Evolutionary conservation across 1,140 invertebrate genomes (phyloP), one percentile per base, ranked within the genome.

Genomic region (Ceratina australensis): DNA sequence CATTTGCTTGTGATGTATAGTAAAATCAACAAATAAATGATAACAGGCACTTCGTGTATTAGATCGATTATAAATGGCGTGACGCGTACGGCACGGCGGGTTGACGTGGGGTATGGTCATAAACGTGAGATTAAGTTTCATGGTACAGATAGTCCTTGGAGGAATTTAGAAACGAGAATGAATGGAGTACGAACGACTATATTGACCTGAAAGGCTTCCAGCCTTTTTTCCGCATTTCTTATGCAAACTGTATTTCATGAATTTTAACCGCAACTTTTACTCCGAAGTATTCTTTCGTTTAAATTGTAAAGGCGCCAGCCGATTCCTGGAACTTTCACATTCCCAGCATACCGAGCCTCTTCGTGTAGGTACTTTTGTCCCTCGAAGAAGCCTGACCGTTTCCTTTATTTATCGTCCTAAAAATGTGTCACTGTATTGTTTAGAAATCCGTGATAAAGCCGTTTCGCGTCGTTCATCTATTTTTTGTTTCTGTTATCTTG

Each of bases 271-370:
- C 24, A 24, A 54, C 18, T 67, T 20, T 54, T 67, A 54, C 18
- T 24, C 47, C 12, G 1, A 28, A 18, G 5, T 54, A 24, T 28
- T 15, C 24, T 24, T 20, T 20, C 24, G 12, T 66, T 26, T 49
- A 67, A 28, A 16, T 8, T 54, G 24, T 67, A 28, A 52, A 42
- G 33, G 18, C 65, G 50, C 65, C 65, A 10, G 24, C 28, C 49
- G 26, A 67, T 67, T 67, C 49, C 49, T 28, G 26, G 24, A 52
- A 54, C 65, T 67, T 67, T 54, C 65, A 54, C 49, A 67, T 54
- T 67, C 65, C 12, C 18, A 3, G 10, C 65, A 54, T 67, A n/a
- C 65, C 26, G 12, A 52, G 22, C 49, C 13, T 12, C 65, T 54
- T n/a, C 18, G 33, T 42, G 33, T 7, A 42, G 22, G 3, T 50